These are phyloP conservation scores for Formica aserva DNA, from an alignment of 2,888 invertebrate species.

Conservation along the genomic window DNA sequence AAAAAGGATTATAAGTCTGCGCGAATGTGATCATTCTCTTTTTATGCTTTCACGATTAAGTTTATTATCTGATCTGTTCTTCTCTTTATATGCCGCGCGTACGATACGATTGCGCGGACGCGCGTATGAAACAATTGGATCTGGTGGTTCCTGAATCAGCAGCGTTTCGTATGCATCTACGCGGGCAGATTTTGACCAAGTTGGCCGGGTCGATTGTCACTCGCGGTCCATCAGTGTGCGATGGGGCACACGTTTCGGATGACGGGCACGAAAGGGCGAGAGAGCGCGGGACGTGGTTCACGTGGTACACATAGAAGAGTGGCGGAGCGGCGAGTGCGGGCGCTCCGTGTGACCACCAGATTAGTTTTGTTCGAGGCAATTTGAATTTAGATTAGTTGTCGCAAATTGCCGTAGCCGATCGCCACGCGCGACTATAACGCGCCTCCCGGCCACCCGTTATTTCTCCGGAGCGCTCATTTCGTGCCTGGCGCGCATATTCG, in stretches of 20 bases:
- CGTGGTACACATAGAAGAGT: conserved; percentile 43
- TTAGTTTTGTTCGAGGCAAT: conserved; percentile 85
- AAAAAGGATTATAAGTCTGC: too few species aligned
- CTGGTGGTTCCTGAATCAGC: conserved; percentile 39
- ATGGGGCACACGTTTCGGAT: conserved; percentile 63
- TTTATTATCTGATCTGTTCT: conserved; percentile 37
- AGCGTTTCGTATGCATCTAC: conserved; percentile 28
- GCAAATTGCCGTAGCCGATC: conserved; percentile 82
- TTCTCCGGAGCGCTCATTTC: conserved; percentile 55
- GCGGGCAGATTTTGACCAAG: conserved; percentile 53
- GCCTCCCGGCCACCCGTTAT: conserved; percentile 51
- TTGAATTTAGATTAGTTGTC: conserved; percentile 86
- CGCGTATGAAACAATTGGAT: conserved; percentile 41
- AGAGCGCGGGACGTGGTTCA: conserved; percentile 40
- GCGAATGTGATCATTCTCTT: neutral
- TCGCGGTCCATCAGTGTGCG: conserved; percentile 68
- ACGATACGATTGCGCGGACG: conserved; percentile 4
- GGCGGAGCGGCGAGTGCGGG: conserved; percentile 54
- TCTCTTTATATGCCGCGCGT: neutral
- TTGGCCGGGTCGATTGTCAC: conserved; percentile 63
- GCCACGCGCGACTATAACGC: conserved; percentile 65
- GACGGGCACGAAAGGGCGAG: conserved; percentile 63
- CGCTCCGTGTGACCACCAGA: conserved; percentile 79
- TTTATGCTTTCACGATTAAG: conserved; percentile 32
- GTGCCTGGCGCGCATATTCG: conserved; percentile 10